Evolutionary conservation across 1,140 invertebrate species (phyloP), one percentile per base, ranked within the genome.

Genomic region (Drosophila murphyi): DNA sequence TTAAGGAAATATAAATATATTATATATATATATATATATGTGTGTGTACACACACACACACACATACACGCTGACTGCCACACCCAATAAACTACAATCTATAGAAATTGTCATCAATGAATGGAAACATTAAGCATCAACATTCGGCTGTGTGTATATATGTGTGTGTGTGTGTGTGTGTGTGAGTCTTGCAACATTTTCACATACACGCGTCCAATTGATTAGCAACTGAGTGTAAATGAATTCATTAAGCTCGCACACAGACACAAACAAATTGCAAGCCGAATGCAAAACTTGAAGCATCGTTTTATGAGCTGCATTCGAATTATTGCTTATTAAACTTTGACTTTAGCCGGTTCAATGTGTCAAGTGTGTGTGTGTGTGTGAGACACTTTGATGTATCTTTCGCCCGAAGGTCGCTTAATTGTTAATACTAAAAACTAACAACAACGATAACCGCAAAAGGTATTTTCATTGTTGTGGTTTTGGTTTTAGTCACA

Each of bases 191-290:
- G 71, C 71, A 73, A 71, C 59, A 70, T 61, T 60, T 61, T 54
- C 10, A 8, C 7, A 63, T 50, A 62, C 47, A 62, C 65, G 50
- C 20, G 85, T 89, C 85, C 83, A 85, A 83, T 88, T 88, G 83
- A 88, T 88, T 88, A 88, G 85, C 83, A 88, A 61, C 37, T 52
- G 61, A 65, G 83, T 85, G 83, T 89, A 80, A 88, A 88, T 88
- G 83, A 83, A 71, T 85, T 80, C 64, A 85, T 85, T 82, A 85
- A 80, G 69, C 76, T 37, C 56, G 45, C 75, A 28, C 39, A 31
- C 59, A 56, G 31, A 57, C 6, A 7, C 28, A 29, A 37, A 34
- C 48, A 12, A 50, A 57, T 54, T 68, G 80, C 67, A 81, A 31
- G 29, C 35, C 47, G 43, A 28, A 67, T 67, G 70, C 70, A 72